phyloP scores from a whole-genome alignment of 2,888 invertebrate genomes.

The Plemyria rubiginata region DNA sequence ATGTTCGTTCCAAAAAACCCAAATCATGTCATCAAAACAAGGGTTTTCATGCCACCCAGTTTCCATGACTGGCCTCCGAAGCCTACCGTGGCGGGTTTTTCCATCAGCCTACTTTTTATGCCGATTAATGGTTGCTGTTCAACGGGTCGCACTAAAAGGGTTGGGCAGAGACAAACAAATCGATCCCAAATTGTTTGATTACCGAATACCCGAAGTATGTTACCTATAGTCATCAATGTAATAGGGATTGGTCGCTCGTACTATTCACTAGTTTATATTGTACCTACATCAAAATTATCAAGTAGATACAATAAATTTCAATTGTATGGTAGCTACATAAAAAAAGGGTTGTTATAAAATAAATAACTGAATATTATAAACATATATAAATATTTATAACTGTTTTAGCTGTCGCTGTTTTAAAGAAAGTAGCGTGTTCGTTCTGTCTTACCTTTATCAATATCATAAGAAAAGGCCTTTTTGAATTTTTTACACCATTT shows the following conservation, averaged over 20 bases:
- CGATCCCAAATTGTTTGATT: conserved; percentile 43
- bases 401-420: too few species aligned
- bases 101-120: conserved; percentile 50
- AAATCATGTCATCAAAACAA: conserved; percentile 37
- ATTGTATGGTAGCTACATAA: too few species aligned
- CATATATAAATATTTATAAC: too few species aligned
- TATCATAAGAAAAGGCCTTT: too few species aligned
- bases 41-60: conserved; percentile 51
- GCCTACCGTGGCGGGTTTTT: conserved; percentile 52
- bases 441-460: too few species aligned
- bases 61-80: conserved; percentile 34
- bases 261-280: background rate
- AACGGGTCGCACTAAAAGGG: conserved; percentile 54
- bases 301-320: too few species aligned
- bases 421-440: too few species aligned
- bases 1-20: conserved; percentile 29
- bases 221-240: background rate
- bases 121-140: conserved; percentile 13
- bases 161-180: conserved; percentile 55
- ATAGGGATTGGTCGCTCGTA: background rate
- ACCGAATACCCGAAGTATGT: conserved; percentile 6
- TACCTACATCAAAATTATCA: too few species aligned
- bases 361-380: too few species aligned
- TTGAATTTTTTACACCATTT: too few species aligned
- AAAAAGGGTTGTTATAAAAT: too few species aligned